Evolutionary conservation across 2,888 invertebrate genomes (phyloP).

Genomic region (Hydroisotoma schaefferi): DNA sequence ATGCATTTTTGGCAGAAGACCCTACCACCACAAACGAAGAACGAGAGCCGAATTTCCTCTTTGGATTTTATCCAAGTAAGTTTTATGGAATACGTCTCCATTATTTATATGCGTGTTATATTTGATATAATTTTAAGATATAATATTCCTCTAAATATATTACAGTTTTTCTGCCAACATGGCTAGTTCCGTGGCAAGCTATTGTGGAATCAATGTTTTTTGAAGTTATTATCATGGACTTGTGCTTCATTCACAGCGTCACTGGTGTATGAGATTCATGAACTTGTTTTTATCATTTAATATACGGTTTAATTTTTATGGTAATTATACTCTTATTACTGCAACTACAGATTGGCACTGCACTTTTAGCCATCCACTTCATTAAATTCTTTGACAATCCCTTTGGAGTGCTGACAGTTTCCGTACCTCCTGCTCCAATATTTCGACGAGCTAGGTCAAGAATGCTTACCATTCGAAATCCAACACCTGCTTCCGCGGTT

Average conservation of each 20-base stretch:
- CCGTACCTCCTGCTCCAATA: too few relatives aligned
- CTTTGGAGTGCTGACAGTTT: too few relatives aligned
- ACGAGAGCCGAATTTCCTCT: conserved; percentile 21
- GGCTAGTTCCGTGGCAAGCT: conserved; percentile 26
- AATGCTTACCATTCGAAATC: too few relatives aligned
- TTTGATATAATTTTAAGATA: not conserved
- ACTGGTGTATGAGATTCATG: conserved; percentile 26
- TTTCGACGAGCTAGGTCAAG: too few relatives aligned
- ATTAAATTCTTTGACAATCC: too few relatives aligned
- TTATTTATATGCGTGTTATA: not conserved
- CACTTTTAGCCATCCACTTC: too few relatives aligned
- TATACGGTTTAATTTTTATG: too few relatives aligned
- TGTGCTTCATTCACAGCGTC: conserved; percentile 21
- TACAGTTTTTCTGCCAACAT: conserved; percentile 19
- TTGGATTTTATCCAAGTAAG: conserved; percentile 30
- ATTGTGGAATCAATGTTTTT: conserved; percentile 28
- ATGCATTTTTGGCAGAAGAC: too few relatives aligned
- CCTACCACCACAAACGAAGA: not conserved
- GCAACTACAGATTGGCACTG: too few relatives aligned
- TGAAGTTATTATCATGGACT: conserved; percentile 21
- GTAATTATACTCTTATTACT: too few relatives aligned
- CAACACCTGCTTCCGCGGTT: too few relatives aligned
- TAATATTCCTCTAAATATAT: not conserved
- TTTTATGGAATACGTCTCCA: not conserved
- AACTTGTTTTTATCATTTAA: too few relatives aligned